A percentile compares a stretch with the other conserved stretches of the same genome.
Evolutionary conservation across 2,888 invertebrate genomes (phyloP).

Genomic region (Pachydiplax longipennis): DNA sequence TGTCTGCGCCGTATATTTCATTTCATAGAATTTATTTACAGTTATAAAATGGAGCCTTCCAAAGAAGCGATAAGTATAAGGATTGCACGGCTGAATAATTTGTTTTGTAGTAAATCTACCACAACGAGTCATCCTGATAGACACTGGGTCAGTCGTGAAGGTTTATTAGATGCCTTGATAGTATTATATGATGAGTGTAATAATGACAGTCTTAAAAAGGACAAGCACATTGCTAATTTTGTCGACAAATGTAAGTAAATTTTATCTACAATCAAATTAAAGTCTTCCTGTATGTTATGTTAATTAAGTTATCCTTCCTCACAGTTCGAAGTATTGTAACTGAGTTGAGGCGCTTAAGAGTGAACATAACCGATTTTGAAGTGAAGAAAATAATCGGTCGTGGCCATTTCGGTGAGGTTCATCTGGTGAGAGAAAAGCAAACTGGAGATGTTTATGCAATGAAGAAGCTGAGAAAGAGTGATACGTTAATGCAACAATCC

Average conservation of each 20-base stretch:
- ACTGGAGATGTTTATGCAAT: constrained; percentile 82
- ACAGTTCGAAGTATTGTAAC: constrained; percentile 73
- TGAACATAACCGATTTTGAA: constrained; percentile 79
- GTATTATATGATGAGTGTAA: constrained; percentile 83
- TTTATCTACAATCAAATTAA: background rate
- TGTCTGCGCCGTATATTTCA: background rate
- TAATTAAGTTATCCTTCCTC: constrained; percentile 51
- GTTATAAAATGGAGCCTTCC: constrained; percentile 56
- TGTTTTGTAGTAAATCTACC: constrained; percentile 53
- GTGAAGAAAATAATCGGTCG: constrained; percentile 79
- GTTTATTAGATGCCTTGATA: constrained; percentile 78
- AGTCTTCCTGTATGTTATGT: constrained; percentile 12
- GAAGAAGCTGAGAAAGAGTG: constrained; percentile 76
- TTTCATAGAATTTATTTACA: background rate
- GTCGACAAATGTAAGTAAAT: constrained; percentile 75
- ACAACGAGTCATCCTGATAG: constrained; percentile 47
- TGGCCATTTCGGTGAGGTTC: constrained; percentile 87
- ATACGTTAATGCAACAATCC: constrained; percentile 69
- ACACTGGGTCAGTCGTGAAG: constrained; percentile 64
- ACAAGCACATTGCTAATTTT: constrained; percentile 75
- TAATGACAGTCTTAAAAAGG: constrained; percentile 74
- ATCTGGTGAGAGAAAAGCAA: constrained; percentile 79
- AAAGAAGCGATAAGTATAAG: constrained; percentile 75
- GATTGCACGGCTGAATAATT: constrained; percentile 70
- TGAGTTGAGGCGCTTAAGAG: constrained; percentile 72